Evolutionary conservation across 2,113 vertebrate genomes (phyloP), one percentile per base, ranked within the genome.

Genomic region (Sterrhoptilus dennistouni): DNA sequence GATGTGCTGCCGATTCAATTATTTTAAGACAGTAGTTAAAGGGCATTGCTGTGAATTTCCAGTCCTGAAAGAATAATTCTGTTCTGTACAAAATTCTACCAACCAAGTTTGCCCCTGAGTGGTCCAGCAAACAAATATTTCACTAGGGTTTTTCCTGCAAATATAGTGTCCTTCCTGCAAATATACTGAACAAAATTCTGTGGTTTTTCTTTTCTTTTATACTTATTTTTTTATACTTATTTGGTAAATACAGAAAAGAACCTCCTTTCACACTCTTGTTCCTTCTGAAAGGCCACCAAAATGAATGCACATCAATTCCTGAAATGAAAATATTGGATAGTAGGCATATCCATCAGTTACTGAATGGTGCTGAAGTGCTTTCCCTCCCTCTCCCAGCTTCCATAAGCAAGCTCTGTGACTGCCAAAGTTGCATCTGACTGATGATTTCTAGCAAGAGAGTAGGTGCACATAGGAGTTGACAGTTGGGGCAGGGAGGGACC

Each of bases 401-500:
- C 31, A 7, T 60, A 52, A 90, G 10, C 38, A 72, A 93, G 35
- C 27, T 63, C 49, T 76, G 12, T 53, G 35, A 50, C 36, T 76
- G 81, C 53, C 45, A 72, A 89, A 89, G 66, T 65, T 52, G 21
- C 9, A 61, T 25, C 61, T 82, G 83, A 64, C 11, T 11, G 13
- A 59, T 61, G 47, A 45, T 57, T 84, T 85, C 72, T 70, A 75
- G 65, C 23, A 47, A 56, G 24, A 87, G 28, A 77, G 12, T 3
- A 61, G 69, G 22, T 27, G 6, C 33, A 36, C 25, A 6, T 0
- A 56, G 36, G 36, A 94, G 57, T 61, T 75, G 53, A 49, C 29
- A 60, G 8, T 2, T 4, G 1, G 24, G 53, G 18, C 1, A 12
- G 38, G 5, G 12, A 78, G 5, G 4, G 40, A 90, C 24, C 16